phyloP scores from a whole-genome alignment of 1,140 invertebrate genomes.

The Leptopilina clavipes region DNA sequence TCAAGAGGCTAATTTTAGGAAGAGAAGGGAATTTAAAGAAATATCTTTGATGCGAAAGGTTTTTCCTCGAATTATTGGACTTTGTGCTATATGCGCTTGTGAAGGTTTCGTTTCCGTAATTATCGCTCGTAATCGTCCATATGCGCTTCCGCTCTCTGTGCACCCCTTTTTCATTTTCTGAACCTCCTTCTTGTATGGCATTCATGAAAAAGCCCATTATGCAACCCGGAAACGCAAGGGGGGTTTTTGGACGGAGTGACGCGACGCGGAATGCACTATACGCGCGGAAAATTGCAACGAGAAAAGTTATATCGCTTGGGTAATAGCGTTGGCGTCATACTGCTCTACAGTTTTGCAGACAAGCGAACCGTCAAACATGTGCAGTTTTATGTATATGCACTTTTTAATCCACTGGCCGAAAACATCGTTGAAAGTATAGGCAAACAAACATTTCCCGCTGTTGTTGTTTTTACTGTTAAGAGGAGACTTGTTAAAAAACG shows the following conservation, averaged over 20 bases:
- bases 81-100: constrained; percentile 15
- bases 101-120: constrained; percentile 54
- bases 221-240: constrained; percentile 40
- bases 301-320: constrained; percentile 53
- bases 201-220: constrained; percentile 55
- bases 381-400: constrained; percentile 27
- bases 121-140: constrained; percentile 50
- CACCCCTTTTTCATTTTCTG: constrained; percentile 38
- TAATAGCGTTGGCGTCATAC: constrained; percentile 49
- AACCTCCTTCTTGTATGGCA: constrained; percentile 46
- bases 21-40: neutral
- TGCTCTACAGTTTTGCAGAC: constrained; percentile 24
- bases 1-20: neutral
- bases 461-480: neutral
- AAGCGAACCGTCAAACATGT: constrained; percentile 23
- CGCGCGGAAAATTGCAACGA: constrained; percentile 53
- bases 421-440: neutral
- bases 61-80: constrained; percentile 37
- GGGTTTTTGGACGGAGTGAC: neutral
- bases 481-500: neutral
- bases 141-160: constrained; percentile 46
- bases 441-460: neutral
- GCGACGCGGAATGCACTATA: constrained; percentile 46
- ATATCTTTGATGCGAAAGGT: neutral
- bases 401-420: constrained; percentile 22